Evolutionary conservation across 2,797 vertebrate species (phyloP).

Genomic region (Huso huso): DNA sequence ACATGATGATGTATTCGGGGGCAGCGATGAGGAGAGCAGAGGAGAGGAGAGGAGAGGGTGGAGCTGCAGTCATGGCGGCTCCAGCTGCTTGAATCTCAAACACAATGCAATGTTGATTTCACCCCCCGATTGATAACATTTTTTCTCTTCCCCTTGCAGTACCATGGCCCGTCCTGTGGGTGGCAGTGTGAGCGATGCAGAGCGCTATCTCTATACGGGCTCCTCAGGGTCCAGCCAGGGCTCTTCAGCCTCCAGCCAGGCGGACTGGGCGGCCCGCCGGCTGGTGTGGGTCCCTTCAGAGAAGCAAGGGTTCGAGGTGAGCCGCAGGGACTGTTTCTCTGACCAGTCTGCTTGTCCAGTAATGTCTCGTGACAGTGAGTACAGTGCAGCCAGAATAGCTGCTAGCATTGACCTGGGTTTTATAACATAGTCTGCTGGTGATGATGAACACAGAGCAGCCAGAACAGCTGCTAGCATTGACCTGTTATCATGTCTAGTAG

Average conservation of each 20-base stretch:
- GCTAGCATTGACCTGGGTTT: not conserved
- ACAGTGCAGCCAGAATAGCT: not conserved
- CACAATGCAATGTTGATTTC: too few species aligned
- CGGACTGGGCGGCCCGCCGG: constrained; percentile 84
- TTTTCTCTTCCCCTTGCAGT: constrained; percentile 13
- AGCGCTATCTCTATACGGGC: constrained; percentile 63
- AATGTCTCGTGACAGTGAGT: not conserved
- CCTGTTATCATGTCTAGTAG: not conserved
- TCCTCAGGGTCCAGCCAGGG: constrained; percentile 41
- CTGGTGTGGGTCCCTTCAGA: constrained; percentile 88
- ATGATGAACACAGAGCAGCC: not conserved
- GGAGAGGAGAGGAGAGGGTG: too few species aligned
- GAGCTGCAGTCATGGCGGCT: too few species aligned
- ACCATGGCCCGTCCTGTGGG: constrained; percentile 61
- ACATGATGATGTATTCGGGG: too few species aligned
- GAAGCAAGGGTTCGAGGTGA: constrained; percentile 83
- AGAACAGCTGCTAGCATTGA: constrained; percentile 19
- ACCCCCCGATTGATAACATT: not conserved
- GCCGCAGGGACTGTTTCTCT: constrained; percentile 1
- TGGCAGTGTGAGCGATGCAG: constrained; percentile 59
- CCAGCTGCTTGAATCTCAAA: too few species aligned
- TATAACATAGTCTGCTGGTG: not conserved
- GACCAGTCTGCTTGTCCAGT: not conserved
- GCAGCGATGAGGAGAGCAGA: too few species aligned
- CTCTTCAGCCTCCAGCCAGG: constrained; percentile 68